Percentiles rank a stretch among this genome's conserved stretches.
Conservation (phyloP, 2,888 invertebrate genomes). For the Rhamnusium bicolor region DNA sequence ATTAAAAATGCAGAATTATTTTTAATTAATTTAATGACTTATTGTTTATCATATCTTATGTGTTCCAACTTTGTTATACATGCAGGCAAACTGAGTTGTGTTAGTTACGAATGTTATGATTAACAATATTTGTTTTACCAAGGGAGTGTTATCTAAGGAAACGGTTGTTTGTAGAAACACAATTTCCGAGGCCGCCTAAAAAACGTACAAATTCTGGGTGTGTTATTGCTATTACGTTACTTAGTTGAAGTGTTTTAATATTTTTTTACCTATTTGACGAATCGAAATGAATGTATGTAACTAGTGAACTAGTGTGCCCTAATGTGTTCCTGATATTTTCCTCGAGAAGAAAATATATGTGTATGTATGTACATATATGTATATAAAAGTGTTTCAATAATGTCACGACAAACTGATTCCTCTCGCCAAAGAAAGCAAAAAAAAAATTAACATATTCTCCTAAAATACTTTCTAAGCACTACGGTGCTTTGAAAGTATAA, state of each 20-base stretch:
- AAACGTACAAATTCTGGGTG: background rate
- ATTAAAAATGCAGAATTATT: background rate
- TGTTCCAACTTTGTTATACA: background rate
- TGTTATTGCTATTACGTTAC: background rate
- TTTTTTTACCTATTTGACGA: background rate
- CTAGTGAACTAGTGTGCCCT: too few species aligned
- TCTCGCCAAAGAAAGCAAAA: too few species aligned
- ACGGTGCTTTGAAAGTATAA: too few species aligned
- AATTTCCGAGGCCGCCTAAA: constrained; percentile 42
- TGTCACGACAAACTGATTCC: too few species aligned
- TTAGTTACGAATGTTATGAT: constrained; percentile 5
- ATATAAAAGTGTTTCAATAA: too few species aligned
- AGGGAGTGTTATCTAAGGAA: constrained; percentile 63
- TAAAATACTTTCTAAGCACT: too few species aligned
- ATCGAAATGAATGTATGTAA: background rate
- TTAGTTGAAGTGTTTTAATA: background rate
- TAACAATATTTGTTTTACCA: constrained; percentile 47
- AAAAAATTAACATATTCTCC: too few species aligned
- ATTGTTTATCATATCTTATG: background rate
- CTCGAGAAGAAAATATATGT: too few species aligned
- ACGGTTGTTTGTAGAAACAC: constrained; percentile 58
- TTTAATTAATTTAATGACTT: background rate
- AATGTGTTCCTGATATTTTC: too few species aligned
- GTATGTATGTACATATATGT: too few species aligned
- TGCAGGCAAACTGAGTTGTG: constrained; percentile 3